phyloP scores from a whole-genome alignment of 1,140 invertebrate species.

The Calephelis virginiensis region DNA sequence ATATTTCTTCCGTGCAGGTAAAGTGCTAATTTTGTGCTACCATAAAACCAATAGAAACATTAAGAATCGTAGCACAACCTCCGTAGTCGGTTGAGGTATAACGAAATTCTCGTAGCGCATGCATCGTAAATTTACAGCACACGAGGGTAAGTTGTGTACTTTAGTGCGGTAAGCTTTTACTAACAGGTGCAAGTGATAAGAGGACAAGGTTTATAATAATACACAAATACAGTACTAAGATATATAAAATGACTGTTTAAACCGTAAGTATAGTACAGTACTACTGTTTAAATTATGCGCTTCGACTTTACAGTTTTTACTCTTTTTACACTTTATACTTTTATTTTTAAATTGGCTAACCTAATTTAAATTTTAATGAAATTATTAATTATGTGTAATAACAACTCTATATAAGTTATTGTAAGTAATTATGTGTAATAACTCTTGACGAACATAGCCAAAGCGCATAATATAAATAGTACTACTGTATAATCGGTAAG shows the following conservation, averaged over 20 bases:
- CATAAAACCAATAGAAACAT: slow-evolving; percentile 5
- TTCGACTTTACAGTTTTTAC: too few species aligned
- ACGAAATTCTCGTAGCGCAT: slow-evolving; percentile 64
- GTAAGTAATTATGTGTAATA: too few species aligned
- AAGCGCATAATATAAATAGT: too few species aligned
- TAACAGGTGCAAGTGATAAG: slow-evolving; percentile 33
- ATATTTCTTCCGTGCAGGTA: too few species aligned
- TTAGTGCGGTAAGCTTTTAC: slow-evolving; percentile 62
- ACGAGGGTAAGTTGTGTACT: slow-evolving; percentile 67
- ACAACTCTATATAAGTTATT: too few species aligned
- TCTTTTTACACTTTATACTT: too few species aligned
- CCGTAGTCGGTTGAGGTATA: slow-evolving; percentile 49
- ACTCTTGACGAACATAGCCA: too few species aligned
- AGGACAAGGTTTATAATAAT: slow-evolving; percentile 18
- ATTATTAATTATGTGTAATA: too few species aligned
- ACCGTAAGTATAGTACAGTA: neutral
- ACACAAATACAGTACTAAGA: too few species aligned
- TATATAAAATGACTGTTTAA: neutral
- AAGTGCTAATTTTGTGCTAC: neutral
- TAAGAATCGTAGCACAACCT: slow-evolving; percentile 40
- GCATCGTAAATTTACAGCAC: slow-evolving; percentile 70
- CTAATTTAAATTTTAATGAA: too few species aligned
- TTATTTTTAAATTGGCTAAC: too few species aligned
- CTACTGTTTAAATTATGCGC: too few species aligned
- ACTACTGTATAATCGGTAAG: neutral